Base-by-base conservation (phyloP, 2,888 invertebrate species). In the Therioaphis trifolii region DNA sequence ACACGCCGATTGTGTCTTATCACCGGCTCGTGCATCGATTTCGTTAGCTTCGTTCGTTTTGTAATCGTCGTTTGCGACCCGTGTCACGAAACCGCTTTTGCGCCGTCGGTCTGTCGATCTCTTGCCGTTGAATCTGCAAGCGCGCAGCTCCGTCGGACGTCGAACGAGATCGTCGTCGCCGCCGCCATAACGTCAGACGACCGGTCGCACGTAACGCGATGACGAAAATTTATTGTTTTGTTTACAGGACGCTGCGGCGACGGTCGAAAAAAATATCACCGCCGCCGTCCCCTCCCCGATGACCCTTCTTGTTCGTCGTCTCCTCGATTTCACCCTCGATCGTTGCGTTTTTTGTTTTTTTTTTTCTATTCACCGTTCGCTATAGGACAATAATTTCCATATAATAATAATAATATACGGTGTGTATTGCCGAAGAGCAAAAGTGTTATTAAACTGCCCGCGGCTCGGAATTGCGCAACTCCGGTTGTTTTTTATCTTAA, bases 391-490 rank as follows among this genome's bases (percentile, higher is more conserved):
- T n/a, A n/a, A n/a, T 63, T 46, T 29, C 52, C 14, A 35, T 72
- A 76, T 63, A 29, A 63, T 15, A n/a, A n/a, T n/a, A n/a, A n/a
- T n/a, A n/a, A 5, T 76, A 46, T 76, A 40, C 46, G 2, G 12
- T 46, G 29, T 18, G 18, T n/a, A n/a, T 77, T 52, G 52, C 21
- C 52, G 78, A 66, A 78, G 52, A 78, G 68, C 78, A 52, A 52
- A 68, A 78, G 78, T 40, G 52, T 77, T 77, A 52, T 66, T 52
- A 77, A 77, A 66, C 35, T 21, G 66, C 49, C 49, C 66, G 66
- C 52, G 27, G 66, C n/a, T n/a, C n/a, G 66, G 35, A 24, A 35
- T 82, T 82, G 49, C 72, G 72, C 61, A 82, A 82, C 63, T 63
- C 15, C 15, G 29, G 58, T 80, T 49, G 58, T 82, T 80, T 79